These are phyloP conservation scores for Apotomis turbidana DNA, from an alignment of 2,888 invertebrate genomes.

Conservation along the genomic window DNA sequence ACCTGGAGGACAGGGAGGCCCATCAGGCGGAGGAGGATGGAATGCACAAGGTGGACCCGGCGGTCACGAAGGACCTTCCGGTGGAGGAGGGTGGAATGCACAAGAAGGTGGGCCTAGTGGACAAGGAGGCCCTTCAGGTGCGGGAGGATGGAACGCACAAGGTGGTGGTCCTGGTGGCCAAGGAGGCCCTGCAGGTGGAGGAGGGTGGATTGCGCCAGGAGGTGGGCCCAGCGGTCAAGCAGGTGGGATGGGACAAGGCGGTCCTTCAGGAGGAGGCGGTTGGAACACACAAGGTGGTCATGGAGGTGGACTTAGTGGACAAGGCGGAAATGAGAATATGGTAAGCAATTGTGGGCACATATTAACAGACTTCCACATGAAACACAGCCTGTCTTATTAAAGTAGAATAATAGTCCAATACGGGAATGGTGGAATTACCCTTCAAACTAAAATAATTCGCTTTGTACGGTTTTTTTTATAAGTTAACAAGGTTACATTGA, in stretches of 20 bases:
- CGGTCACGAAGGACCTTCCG: conserved; percentile 30
- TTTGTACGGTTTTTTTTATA: too few relatives aligned
- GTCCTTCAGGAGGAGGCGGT: neutral
- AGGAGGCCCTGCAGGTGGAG: conserved; percentile 22
- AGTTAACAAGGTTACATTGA: too few relatives aligned
- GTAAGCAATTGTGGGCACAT: conserved; percentile 18
- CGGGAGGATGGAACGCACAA: neutral
- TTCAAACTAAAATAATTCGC: too few relatives aligned
- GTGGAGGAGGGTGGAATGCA: conserved; percentile 24
- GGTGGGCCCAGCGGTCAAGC: conserved; percentile 15
- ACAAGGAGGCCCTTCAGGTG: neutral
- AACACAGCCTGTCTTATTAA: too few relatives aligned
- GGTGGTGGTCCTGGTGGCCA: conserved; percentile 23
- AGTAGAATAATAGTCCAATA: too few relatives aligned
- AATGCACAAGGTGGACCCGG: conserved; percentile 2
- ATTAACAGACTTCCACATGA: too few relatives aligned
- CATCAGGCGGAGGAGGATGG: neutral
- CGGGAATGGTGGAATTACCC: too few relatives aligned
- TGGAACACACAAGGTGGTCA: conserved; percentile 15
- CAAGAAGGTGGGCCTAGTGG: neutral
- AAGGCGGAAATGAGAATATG: conserved; percentile 1
- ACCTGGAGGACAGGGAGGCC: conserved; percentile 1
- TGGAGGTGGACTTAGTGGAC: conserved; percentile 19
- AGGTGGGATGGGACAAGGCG: conserved; percentile 20
- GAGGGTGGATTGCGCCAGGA: conserved; percentile 27